These are phyloP conservation scores for Salpingus planirostris DNA, from an alignment of 2,888 invertebrate genomes.

Conservation along the genomic window DNA sequence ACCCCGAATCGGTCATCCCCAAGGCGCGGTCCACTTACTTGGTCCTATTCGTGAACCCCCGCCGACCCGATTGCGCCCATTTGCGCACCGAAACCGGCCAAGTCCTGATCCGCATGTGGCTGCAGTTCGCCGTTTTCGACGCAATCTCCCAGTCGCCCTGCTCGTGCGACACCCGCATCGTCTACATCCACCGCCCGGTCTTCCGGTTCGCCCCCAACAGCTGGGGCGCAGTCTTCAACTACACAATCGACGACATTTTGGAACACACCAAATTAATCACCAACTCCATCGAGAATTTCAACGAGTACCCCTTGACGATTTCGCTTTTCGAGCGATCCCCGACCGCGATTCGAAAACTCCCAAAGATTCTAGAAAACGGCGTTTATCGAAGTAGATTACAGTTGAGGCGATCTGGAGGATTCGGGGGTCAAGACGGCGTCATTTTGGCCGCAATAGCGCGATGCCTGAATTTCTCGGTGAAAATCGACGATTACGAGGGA, in stretches of 20 bases:
- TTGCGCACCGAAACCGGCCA: constrained; percentile 1
- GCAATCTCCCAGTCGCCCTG: constrained; percentile 18
- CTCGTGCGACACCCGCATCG: constrained; percentile 5
- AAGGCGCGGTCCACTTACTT: constrained; percentile 2
- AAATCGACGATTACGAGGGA: not conserved
- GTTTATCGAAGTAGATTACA: constrained; percentile 13
- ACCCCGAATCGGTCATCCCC: not conserved
- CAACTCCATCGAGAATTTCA: constrained; percentile 25
- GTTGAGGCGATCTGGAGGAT: constrained; percentile 17
- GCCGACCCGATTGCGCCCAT: not conserved
- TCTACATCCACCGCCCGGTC: constrained; percentile 20
- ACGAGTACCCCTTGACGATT: constrained; percentile 32
- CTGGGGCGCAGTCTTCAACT: constrained; percentile 11
- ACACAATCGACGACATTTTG: constrained; percentile 6
- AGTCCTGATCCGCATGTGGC: constrained; percentile 16
- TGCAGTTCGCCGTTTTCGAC: constrained; percentile 13
- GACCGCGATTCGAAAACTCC: constrained; percentile 12
- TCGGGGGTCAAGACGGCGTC: constrained; percentile 34
- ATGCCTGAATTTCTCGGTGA: constrained; percentile 2
- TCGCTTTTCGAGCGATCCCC: constrained; percentile 30
- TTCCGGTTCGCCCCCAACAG: constrained; percentile 2
- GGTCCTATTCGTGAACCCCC: constrained; percentile 1
- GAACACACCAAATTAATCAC: constrained; percentile 8
- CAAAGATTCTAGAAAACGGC: constrained; percentile 5
- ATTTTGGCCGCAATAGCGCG: constrained; percentile 1